Base-by-base conservation (phyloP, 2,113 vertebrate species). In the Phrynocephalus versicolor region DNA sequence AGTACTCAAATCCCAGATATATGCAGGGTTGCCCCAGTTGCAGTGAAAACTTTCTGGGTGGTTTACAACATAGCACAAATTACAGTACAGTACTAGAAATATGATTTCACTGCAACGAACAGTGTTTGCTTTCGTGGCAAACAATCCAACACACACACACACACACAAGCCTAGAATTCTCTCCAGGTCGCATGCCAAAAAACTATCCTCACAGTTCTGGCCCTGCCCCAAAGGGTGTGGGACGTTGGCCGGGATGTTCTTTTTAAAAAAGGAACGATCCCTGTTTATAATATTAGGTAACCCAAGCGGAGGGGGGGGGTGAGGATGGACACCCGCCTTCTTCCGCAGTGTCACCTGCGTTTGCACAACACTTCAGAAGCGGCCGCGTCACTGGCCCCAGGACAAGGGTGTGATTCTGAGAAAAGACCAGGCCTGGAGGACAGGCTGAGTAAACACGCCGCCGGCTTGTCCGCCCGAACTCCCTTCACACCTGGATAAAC, bases 371-470 rank as follows among this genome's bases (percentile, higher is more conserved):
- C 79, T 84, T 82, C 51, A 79, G 73, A 87, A 62, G 78, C 83
- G 19, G 25, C 0, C 0, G 1, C 18, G 10, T 35, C 57, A 82
- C n/a, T n/a, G n/a, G 19, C 39, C 0, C 73, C 90, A 33, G 90
- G 58, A 87, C 83, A 79, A 91, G 89, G 89, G 85, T 78, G 1
- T 25, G 19, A 51, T 33, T 25, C 85, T 82, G 81, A 81, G 80
- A 72, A 74, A 88, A 85, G 39, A 71, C 2, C 35, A 27, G 10
- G 55, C 88, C 55, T 79, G 39, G 82, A 2, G 0, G 78, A 58
- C 73, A 83, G 60, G 69, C 89, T 92, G 5, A 94, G 23, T 84
- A 94, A 94, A 94, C 84, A 91, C 88, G 93, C 78, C 85, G 88
- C 51, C 1, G 1, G 6, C 45, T 55, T 0, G 89, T 89, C 86